Percentiles rank a stretch among this genome's conserved stretches.
Conservation (phyloP, 2,113 vertebrate species). For the Pterocles gutturalis region DNA sequence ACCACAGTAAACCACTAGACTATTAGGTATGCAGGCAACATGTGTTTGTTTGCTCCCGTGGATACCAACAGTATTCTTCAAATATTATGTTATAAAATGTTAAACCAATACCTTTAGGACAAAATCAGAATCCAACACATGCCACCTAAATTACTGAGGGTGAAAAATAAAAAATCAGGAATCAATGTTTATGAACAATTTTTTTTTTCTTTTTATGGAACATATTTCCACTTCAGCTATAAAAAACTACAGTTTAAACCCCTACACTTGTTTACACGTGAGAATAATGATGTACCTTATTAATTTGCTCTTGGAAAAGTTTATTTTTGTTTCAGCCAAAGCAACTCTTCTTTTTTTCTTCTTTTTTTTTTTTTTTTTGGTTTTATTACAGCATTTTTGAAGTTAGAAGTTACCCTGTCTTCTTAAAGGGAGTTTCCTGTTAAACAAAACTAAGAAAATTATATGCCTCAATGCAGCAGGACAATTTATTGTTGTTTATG, state of each 20-base stretch:
- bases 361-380: neutral
- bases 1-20: neutral
- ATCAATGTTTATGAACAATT: neutral
- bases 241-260: constrained; percentile 61
- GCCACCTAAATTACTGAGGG: neutral
- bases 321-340: constrained; percentile 67
- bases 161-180: constrained; percentile 32
- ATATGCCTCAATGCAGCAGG: constrained; percentile 61
- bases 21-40: constrained; percentile 40
- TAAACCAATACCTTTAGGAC: constrained; percentile 52
- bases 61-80: constrained; percentile 40
- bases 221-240: constrained; percentile 47
- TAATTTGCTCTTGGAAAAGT: constrained; percentile 48
- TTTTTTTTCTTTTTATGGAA: neutral
- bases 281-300: constrained; percentile 57
- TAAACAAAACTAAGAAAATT: constrained; percentile 78
- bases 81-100: constrained; percentile 61
- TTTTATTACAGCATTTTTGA: constrained; percentile 49
- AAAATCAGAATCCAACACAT: constrained; percentile 49
- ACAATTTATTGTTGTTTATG: constrained; percentile 79
- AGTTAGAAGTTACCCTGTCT: constrained; percentile 68
- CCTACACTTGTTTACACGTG: constrained; percentile 65
- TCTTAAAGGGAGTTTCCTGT: constrained; percentile 75
- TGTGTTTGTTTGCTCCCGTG: constrained; percentile 11
- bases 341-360: neutral